Evolutionary conservation across 2,113 vertebrate genomes (phyloP).

Genomic region (Trinectes maculatus): DNA sequence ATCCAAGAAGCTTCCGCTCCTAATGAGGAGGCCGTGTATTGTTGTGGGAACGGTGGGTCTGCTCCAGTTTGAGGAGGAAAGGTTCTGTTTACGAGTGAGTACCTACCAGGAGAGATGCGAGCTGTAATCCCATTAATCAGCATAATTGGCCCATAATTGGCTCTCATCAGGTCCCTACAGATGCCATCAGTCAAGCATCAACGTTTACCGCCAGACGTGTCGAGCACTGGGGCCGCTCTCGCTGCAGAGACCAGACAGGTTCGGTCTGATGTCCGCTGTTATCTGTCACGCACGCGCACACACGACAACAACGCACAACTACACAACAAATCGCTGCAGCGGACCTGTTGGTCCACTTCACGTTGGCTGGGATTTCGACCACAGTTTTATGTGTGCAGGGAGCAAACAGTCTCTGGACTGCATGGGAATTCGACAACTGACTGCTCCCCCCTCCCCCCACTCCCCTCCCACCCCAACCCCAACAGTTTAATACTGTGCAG

Average conservation of each 20-base stretch:
- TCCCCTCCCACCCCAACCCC: no score
- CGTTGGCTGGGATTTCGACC: not conserved
- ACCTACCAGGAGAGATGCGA: constrained; percentile 53
- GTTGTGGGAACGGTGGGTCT: constrained; percentile 7
- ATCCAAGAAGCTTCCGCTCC: not conserved
- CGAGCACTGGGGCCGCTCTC: constrained; percentile 17
- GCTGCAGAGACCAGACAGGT: constrained; percentile 23
- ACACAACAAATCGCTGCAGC: no score
- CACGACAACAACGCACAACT: not conserved
- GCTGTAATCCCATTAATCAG: constrained; percentile 75
- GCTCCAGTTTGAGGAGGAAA: constrained; percentile 39
- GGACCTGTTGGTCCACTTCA: constrained; percentile 16
- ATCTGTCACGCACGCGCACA: not conserved
- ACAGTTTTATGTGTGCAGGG: constrained; percentile 8
- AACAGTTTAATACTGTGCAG: constrained; percentile 29
- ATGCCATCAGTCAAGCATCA: constrained; percentile 65
- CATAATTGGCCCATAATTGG: constrained; percentile 72
- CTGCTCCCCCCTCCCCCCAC: no score
- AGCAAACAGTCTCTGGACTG: constrained; percentile 19
- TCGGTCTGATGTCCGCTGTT: constrained; percentile 10
- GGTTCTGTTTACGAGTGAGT: constrained; percentile 49
- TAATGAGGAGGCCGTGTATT: constrained; percentile 1
- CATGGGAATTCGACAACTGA: constrained; percentile 26
- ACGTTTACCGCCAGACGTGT: constrained; percentile 29
- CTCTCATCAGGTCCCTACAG: constrained; percentile 66